Base-by-base conservation (phyloP, 1,140 invertebrate genomes). In the Lysiphlebus fabarum region DNA sequence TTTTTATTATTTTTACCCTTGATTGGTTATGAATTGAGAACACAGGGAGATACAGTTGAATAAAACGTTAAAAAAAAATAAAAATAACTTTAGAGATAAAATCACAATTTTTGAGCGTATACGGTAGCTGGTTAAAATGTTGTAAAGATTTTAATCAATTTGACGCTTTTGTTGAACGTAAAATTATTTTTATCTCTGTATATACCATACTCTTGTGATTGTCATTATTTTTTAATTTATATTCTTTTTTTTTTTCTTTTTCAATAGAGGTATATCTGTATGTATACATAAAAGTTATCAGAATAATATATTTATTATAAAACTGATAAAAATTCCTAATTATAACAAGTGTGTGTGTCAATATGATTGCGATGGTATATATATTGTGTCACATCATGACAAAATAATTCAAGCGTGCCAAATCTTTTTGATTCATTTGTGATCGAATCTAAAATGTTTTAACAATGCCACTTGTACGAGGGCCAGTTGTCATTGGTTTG, bases 401-500 rank as follows among this genome's bases (percentile, higher is more conserved):
- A 45, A 49, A 56, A 56, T 56, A 42, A 67, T 62, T 61, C 64
- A 56, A 60, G 56, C 65, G 62, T 69, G 64, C 62, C 56, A 67
- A 71, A 69, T 71, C 67, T 66, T 62, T 64, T 49, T 67, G 66
- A 70, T 65, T 68, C 64, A 65, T 68, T 60, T 58, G 50, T 62
- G 65, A 69, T 69, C 61, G 61, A 69, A 68, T 70, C 65, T 67
- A 69, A 70, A 71, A 69, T 67, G 69, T 73, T 72, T 72, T 67
- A 72, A 77, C 74, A 77, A 76, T 75, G 67, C 66, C 73, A 77
- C 75, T 76, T 76, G 75, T 66, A 67, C 67, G 62, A 49, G 37
- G 10, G 6, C 53, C 53, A 64, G 66, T 65, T 71, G 74, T 73
- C 75, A 68, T 66, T 63, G 11, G 62, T 65, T 59, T 62, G 67